These are phyloP conservation scores for Heliconius congener DNA, from an alignment of 1,140 invertebrate species.

Conservation along the genomic window DNA sequence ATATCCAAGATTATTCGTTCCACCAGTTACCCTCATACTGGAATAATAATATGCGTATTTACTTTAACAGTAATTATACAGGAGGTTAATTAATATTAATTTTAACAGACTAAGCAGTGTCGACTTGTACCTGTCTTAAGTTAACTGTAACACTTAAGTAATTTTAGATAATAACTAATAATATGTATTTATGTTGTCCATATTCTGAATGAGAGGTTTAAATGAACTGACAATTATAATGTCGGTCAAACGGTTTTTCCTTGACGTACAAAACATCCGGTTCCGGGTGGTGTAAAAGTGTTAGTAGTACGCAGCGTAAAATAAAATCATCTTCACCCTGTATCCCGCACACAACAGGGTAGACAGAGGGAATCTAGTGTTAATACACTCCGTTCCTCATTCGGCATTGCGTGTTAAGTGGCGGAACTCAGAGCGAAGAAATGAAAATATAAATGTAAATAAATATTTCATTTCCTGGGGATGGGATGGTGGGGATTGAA, in stretches of 20 bases:
- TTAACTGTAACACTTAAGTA: not conserved
- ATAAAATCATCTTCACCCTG: too few species aligned
- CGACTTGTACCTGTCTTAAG: not conserved
- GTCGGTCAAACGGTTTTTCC: conserved; percentile 12
- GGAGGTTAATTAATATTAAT: not conserved
- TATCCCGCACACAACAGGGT: too few species aligned
- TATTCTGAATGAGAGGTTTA: not conserved
- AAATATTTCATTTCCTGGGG: too few species aligned
- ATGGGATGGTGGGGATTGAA: too few species aligned
- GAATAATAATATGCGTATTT: not conserved
- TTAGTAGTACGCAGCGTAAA: not conserved
- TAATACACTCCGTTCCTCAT: too few species aligned
- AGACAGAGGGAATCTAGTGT: too few species aligned
- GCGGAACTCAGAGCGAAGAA: too few species aligned
- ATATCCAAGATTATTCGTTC: too few species aligned
- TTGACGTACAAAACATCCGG: conserved; percentile 11
- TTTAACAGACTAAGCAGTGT: not conserved
- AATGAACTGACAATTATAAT: not conserved
- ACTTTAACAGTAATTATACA: not conserved
- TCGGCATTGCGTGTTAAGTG: too few species aligned
- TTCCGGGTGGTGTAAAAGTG: conserved; percentile 10
- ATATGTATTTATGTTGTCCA: not conserved
- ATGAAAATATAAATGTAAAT: too few species aligned
- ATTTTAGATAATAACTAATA: not conserved
- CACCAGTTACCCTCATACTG: too few species aligned